A percentile compares a stretch with the other conserved stretches of the same genome.
Evolutionary conservation across 2,888 invertebrate species (phyloP).

Genomic region (Bursaphelenchus okinawaensis): DNA sequence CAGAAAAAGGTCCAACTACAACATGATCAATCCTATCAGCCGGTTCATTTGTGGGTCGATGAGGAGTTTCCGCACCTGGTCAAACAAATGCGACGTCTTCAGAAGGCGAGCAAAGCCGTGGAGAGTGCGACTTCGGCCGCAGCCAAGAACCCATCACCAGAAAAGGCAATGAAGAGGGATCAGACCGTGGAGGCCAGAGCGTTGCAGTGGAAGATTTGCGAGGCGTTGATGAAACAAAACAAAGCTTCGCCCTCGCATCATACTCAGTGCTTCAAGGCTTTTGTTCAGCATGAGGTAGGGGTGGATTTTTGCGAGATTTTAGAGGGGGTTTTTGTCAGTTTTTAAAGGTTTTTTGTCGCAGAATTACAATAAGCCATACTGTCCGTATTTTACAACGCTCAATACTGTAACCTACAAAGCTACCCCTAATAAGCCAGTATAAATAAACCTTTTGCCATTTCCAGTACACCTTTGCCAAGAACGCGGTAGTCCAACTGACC

Average conservation of each 20-base stretch:
- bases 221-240: conserved; percentile 15
- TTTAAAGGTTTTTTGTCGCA: no score
- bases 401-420: no score
- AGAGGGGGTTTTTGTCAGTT: no score
- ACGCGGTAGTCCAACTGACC: conserved; percentile 18
- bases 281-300: conserved; percentile 17
- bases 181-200: conserved; percentile 14
- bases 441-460: neutral
- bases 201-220: conserved; percentile 2
- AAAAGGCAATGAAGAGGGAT: conserved; percentile 3
- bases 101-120: conserved; percentile 16
- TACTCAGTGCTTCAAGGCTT: conserved; percentile 17
- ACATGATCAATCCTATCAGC: conserved; percentile 11
- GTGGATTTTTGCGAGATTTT: neutral
- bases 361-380: no score
- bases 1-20: conserved; percentile 3
- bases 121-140: conserved; percentile 10
- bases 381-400: no score
- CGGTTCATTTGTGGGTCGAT: conserved; percentile 20
- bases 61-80: conserved; percentile 20
- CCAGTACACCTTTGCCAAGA: conserved; percentile 15
- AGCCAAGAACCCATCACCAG: conserved; percentile 8
- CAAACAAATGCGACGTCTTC: conserved; percentile 16
- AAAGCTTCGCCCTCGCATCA: conserved; percentile 16
- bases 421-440: neutral